Base-by-base conservation (phyloP, 2,888 invertebrate genomes). In the Plebejus melissa region DNA sequence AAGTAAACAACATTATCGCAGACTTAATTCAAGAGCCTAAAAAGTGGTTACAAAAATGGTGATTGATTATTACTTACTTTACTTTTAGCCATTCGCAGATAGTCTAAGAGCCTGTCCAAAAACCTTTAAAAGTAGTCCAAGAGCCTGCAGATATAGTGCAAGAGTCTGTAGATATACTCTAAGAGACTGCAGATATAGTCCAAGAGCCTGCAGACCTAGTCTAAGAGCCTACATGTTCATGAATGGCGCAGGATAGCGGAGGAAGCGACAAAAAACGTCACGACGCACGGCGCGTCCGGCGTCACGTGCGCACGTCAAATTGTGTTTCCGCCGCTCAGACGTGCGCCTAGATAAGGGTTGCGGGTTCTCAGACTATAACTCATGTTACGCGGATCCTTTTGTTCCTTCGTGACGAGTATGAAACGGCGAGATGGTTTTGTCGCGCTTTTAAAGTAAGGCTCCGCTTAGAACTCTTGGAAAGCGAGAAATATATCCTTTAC, bases 301-400 rank as follows among this genome's bases (percentile, higher is more conserved):
- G 76, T 79, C 75, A 69, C 50, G 75, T 78, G 72, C 70, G 22
- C 70, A 70, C 70, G 70, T 70, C 70, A 41, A 65, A 36, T 65
- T 77, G 74, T 76, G 76, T 78, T 77, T 79, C 79, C 76, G 79
- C 76, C 77, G 75, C 76, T 32, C 65, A 60, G 65, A 65, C 65
- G 65, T 65, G 65, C 32, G 32, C 32, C 65, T 65, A 65, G 65
- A 65, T 65, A 65, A 65, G 65, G 65, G 65, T 65, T 65, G 65
- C 65, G 65, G 32, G 65, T 36, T 65, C 65, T 65, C 65, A 65
- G 65, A 65, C 65, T 65, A 65, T 65, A 65, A 65, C 65, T 65
- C 65, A 13, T 36, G 32, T 9, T 36, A 32, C 16, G 65, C 65
- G 65, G 65, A 65, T 36, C 32, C 65, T 65, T 65, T 36, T 65